A percentile compares a stretch with the other conserved stretches of the same genome.
Evolutionary conservation across 2,888 invertebrate species (phyloP).

Genomic region (Agrotis segetum): DNA sequence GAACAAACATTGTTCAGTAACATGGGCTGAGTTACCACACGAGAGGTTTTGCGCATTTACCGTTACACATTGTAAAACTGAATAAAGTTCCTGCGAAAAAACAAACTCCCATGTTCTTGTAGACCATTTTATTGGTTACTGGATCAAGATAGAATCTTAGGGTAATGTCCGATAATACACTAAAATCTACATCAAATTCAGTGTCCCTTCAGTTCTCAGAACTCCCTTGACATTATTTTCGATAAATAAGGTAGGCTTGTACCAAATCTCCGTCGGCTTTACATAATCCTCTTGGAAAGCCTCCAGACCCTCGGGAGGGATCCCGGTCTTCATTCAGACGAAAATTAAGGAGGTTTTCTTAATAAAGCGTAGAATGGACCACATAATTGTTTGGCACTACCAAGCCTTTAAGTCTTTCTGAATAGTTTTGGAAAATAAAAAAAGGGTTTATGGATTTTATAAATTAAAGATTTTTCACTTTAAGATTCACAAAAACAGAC

Average conservation of each 20-base stretch:
- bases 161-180: background rate
- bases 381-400: constrained; percentile 22
- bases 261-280: constrained; percentile 44
- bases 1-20: too few relatives aligned
- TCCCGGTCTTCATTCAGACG: constrained; percentile 31
- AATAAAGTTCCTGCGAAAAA: too few relatives aligned
- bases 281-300: constrained; percentile 45
- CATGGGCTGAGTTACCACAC: too few relatives aligned
- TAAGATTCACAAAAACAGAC: too few relatives aligned
- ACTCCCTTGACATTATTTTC: constrained; percentile 50
- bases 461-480: too few relatives aligned
- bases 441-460: background rate
- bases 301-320: constrained; percentile 14
- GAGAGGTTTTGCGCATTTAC: too few relatives aligned
- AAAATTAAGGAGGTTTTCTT: constrained; percentile 46
- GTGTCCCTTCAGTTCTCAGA: constrained; percentile 17
- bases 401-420: constrained; percentile 1
- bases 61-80: too few relatives aligned
- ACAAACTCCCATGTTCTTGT: too few relatives aligned
- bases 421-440: background rate
- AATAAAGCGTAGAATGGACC: background rate
- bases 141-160: background rate
- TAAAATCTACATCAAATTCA: constrained; percentile 16
- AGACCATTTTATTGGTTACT: background rate
- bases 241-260: constrained; percentile 52